These are phyloP conservation scores for Apis cerana DNA, from an alignment of 1,140 invertebrate genomes.

Conservation along the genomic window DNA sequence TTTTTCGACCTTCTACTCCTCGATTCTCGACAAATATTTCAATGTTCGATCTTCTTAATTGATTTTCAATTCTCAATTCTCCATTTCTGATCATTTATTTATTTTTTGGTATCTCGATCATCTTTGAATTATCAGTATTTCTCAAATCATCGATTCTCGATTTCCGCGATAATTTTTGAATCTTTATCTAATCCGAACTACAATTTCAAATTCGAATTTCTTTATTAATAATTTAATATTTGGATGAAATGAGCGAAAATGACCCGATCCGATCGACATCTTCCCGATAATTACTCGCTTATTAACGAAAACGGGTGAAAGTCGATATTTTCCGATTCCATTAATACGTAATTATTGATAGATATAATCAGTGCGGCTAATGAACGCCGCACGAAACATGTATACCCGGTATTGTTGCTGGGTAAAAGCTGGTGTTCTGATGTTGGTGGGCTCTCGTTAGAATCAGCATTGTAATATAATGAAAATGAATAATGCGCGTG, in stretches of 20 bases:
- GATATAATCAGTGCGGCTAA: constrained; percentile 35
- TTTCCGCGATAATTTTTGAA: no score
- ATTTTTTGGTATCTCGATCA: no score
- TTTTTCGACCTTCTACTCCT: no score
- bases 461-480: constrained; percentile 39
- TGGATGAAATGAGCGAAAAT: no score
- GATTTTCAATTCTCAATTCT: not conserved
- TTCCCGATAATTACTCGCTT: constrained; percentile 22
- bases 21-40: no score
- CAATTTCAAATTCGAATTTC: no score
- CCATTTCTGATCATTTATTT: not conserved
- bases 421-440: constrained; percentile 14
- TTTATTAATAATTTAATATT: no score
- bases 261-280: not conserved
- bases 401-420: not conserved
- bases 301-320: constrained; percentile 40
- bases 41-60: no score
- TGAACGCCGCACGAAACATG: constrained; percentile 1
- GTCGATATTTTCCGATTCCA: constrained; percentile 36
- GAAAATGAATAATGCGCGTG: constrained; percentile 39
- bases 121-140: no score
- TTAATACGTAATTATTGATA: constrained; percentile 40
- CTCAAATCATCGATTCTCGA: no score
- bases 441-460: not conserved
- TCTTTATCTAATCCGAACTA: no score